Percentiles rank a stretch among this genome's conserved stretches.
These are phyloP conservation scores for Motacilla alba DNA, from an alignment of 2,113 vertebrate species.

Conservation along the genomic window DNA sequence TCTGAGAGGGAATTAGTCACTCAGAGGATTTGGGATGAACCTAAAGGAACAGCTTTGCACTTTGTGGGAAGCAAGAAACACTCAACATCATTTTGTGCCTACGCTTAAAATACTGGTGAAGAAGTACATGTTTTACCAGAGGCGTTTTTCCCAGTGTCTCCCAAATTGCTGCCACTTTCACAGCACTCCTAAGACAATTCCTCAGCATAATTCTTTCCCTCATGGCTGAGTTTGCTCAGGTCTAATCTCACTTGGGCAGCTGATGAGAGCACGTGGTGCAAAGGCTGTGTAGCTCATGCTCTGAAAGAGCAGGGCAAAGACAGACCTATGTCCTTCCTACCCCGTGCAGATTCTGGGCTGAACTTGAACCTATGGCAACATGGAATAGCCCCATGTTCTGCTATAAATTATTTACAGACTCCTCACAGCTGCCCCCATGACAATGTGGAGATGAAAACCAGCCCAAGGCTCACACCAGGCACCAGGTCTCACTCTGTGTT, in stretches of 20 bases:
- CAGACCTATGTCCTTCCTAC: background rate
- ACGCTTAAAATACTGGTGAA: background rate
- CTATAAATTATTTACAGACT: background rate
- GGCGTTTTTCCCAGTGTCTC: background rate
- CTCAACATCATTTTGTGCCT: background rate
- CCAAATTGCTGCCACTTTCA: background rate
- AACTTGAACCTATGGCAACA: background rate
- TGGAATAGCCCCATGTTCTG: background rate
- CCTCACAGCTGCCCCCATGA: background rate
- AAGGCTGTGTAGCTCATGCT: fast-evolving
- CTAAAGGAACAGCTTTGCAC: background rate
- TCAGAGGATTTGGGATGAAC: background rate
- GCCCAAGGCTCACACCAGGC: background rate
- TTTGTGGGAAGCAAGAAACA: background rate
- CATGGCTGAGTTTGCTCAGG: background rate
- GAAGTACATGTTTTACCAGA: background rate
- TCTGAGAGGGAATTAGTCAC: background rate
- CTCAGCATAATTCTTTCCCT: background rate
- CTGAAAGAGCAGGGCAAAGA: background rate
- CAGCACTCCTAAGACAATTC: background rate
- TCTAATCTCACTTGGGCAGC: background rate
- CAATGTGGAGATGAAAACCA: background rate
- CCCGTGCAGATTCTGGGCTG: background rate
- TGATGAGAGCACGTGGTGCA: background rate
- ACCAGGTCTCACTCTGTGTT: background rate